A percentile compares a stretch with the other conserved stretches of the same genome.
Evolutionary conservation across 2,888 invertebrate genomes (phyloP).

Genomic region (Cephus spinipes): DNA sequence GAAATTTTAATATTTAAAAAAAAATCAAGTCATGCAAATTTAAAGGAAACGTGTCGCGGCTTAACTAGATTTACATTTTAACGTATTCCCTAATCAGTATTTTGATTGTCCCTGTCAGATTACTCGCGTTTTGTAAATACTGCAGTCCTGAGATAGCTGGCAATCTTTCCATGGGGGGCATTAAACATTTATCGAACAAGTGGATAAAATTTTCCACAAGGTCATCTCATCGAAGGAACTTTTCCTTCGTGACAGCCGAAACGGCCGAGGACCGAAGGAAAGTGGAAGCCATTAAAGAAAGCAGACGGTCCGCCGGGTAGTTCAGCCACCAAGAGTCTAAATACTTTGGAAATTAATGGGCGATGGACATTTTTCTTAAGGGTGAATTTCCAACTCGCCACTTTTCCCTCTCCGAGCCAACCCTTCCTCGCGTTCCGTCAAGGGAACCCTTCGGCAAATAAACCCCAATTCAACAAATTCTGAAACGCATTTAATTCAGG

Average conservation of each 20-base stretch:
- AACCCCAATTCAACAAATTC: background rate
- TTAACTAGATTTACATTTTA: background rate
- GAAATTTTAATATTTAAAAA: background rate
- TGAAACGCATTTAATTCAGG: background rate
- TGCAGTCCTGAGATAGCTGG: background rate
- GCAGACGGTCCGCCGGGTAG: background rate
- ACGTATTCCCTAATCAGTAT: background rate
- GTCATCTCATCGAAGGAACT: background rate
- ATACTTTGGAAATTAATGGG: background rate
- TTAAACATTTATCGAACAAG: background rate
- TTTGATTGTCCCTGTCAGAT: background rate
- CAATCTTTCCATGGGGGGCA: background rate
- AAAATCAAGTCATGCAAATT: background rate
- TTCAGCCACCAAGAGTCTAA: background rate
- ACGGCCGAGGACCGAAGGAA: background rate
- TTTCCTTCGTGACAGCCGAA: background rate
- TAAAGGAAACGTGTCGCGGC: background rate
- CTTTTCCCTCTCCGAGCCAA: background rate
- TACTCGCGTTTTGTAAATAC: background rate
- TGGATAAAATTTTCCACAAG: background rate
- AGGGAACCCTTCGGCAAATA: background rate
- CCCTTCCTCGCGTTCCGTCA: background rate
- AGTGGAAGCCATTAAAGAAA: background rate
- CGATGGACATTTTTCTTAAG: background rate
- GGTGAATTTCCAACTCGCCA: background rate